phyloP scores from a whole-genome alignment of 2,888 invertebrate species.

The Drosophila atripex region DNA sequence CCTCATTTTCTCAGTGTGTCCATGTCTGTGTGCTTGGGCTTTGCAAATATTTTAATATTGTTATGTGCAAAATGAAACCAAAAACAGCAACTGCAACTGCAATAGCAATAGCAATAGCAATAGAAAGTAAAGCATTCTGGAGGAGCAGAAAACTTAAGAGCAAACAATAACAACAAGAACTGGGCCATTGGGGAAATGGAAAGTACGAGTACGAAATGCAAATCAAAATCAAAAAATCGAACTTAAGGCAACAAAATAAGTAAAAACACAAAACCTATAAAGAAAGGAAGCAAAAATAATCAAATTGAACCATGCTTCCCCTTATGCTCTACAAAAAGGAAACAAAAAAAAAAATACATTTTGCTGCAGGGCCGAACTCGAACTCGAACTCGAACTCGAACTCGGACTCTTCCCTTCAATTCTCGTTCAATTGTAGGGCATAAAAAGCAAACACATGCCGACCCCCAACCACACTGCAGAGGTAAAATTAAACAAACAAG shows the following conservation, averaged over 20 bases:
- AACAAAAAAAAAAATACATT: not conserved
- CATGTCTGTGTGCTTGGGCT: conserved; percentile 7
- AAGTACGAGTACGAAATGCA: conserved; percentile 22
- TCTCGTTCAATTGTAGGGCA: conserved; percentile 38
- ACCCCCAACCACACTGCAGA: conserved; percentile 4
- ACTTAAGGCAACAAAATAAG: conserved; percentile 42
- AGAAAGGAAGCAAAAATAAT: conserved; percentile 15
- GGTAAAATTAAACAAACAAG: conserved; percentile 38
- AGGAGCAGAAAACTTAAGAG: conserved; percentile 33
- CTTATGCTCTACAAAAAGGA: conserved; percentile 31
- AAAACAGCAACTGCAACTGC: conserved; percentile 21
- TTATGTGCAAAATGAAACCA: conserved; percentile 22
- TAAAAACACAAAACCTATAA: conserved; percentile 5
- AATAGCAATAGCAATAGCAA: conserved; percentile 8
- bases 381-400: not conserved
- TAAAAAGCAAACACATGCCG: conserved; percentile 11
- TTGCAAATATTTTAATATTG: conserved; percentile 43
- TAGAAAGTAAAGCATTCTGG: conserved; percentile 8
- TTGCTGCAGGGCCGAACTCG: not conserved
- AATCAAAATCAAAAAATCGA: conserved; percentile 44
- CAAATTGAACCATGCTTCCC: conserved; percentile 32
- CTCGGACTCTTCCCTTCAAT: conserved; percentile 7
- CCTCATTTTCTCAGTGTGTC: not conserved
- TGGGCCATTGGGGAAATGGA: conserved; percentile 17
- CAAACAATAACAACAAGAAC: conserved; percentile 22